Percentiles rank a stretch among this genome's conserved stretches.
Conservation (phyloP, 2,113 vertebrate species). For the Dromaius novaehollandiae region DNA sequence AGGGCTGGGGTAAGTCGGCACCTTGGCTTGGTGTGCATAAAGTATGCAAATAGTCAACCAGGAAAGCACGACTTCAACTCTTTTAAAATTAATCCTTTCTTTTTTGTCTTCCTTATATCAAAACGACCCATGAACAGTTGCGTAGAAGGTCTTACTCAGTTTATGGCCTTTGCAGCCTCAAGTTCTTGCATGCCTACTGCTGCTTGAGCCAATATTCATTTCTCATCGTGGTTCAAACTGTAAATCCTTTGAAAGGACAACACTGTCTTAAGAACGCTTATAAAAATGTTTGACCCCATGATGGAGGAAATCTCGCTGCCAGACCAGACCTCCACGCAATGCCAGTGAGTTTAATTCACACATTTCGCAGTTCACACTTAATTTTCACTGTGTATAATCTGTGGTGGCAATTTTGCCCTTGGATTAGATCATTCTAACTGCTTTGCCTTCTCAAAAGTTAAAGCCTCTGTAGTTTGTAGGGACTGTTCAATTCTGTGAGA, state of each 20-base stretch:
- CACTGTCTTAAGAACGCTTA: neutral
- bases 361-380: neutral
- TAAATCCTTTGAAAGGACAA: neutral
- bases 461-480: neutral
- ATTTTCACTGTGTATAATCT: neutral
- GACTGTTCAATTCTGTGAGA: neutral
- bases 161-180: neutral
- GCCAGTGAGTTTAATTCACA: neutral
- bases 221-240: neutral
- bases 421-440: neutral
- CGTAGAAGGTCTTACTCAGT: neutral
- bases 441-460: neutral
- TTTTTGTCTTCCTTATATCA: neutral
- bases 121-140: neutral
- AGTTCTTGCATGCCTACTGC: neutral
- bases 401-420: neutral
- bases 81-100: neutral
- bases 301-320: neutral
- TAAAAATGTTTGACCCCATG: rapidly evolving
- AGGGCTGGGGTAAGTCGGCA: neutral
- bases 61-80: neutral
- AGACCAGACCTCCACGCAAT: rapidly evolving
- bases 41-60: neutral
- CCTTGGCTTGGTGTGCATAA: neutral
- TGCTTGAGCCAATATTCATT: neutral